Percentiles rank a stretch among this genome's conserved stretches.
phyloP scores from a whole-genome alignment of 2,888 invertebrate species.

The Tetheella fluctuosa region DNA sequence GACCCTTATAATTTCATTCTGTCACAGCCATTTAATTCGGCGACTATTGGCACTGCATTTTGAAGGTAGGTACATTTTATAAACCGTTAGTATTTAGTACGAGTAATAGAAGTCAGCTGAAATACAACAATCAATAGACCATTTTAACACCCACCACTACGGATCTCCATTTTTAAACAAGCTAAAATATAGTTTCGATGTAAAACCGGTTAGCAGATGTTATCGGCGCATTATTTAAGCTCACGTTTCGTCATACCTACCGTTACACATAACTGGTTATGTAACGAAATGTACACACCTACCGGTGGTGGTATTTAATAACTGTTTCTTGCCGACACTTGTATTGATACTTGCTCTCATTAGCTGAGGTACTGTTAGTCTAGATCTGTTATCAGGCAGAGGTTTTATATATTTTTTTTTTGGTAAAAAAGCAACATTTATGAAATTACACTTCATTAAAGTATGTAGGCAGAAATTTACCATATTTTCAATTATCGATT shows the following conservation, averaged over 20 bases:
- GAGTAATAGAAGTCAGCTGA: too few relatives aligned
- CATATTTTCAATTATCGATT: too few relatives aligned
- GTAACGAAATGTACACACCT: not conserved
- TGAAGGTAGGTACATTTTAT: too few relatives aligned
- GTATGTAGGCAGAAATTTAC: too few relatives aligned
- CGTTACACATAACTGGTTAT: conserved; percentile 24
- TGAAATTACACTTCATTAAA: too few relatives aligned
- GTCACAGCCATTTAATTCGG: too few relatives aligned
- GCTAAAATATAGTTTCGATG: conserved; percentile 25
- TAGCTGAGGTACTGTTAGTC: not conserved
- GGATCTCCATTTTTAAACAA: conserved; percentile 15
- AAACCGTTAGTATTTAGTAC: too few relatives aligned
- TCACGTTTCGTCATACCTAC: conserved; percentile 33
- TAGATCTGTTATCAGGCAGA: not conserved
- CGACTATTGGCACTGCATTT: too few relatives aligned
- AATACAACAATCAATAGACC: too few relatives aligned
- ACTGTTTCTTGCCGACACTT: not conserved
- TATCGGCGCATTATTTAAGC: conserved; percentile 45
- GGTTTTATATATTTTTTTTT: too few relatives aligned
- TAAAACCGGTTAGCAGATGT: conserved; percentile 45
- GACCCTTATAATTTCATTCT: too few relatives aligned
- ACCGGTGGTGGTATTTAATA: not conserved
- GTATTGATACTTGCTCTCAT: conserved; percentile 5
- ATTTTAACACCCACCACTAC: not conserved
- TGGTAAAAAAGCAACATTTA: too few relatives aligned